A percentile compares a stretch with the other conserved stretches of the same genome.
phyloP scores from a whole-genome alignment of 2,797 vertebrate species.

The Simalia tracyae region DNA sequence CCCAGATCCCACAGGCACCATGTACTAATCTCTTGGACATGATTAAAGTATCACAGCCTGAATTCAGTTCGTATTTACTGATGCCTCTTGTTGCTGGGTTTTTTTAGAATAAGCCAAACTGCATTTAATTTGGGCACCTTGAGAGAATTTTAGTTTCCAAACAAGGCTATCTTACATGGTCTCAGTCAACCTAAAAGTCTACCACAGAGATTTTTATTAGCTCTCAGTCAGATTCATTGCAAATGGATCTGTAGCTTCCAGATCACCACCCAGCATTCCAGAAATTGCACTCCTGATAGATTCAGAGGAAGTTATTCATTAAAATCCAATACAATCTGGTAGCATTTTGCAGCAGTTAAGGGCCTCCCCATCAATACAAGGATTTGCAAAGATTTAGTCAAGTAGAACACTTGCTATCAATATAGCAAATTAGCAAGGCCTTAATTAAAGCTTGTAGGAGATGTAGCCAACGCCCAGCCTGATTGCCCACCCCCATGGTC shows the following conservation, averaged over 20 bases:
- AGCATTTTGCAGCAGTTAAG: neutral
- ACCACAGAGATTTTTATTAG: neutral
- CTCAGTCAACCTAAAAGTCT: neutral
- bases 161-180: neutral
- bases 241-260: neutral
- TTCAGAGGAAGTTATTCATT: neutral
- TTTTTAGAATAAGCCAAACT: neutral
- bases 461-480: neutral
- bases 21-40: neutral
- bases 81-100: neutral
- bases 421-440: neutral
- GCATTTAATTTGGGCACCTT: neutral
- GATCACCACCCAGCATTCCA: neutral
- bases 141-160: neutral
- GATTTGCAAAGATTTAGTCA: neutral
- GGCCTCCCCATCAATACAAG: neutral
- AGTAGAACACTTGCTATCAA: neutral
- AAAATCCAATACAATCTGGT: neutral
- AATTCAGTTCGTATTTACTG: neutral
- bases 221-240: neutral
- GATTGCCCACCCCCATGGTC: fast-evolving
- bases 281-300: neutral
- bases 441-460: neutral
- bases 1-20: neutral
- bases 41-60: neutral